Base-by-base conservation (phyloP, 1,140 invertebrate genomes). In the Drosophila sp. region DNA sequence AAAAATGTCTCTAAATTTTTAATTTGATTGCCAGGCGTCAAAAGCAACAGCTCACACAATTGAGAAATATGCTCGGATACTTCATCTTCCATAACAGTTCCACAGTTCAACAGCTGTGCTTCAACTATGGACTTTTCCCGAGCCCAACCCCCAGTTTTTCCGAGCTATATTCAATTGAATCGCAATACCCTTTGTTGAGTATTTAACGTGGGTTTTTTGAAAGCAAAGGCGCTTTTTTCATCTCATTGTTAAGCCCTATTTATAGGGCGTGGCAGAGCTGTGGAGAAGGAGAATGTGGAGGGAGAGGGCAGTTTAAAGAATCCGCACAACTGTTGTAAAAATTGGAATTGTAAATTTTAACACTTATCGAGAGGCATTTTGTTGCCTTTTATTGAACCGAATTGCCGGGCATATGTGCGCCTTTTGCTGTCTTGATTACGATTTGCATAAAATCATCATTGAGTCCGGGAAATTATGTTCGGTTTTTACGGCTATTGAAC, bases 371-470 rank as follows among this genome's bases (percentile, higher is more conserved):
- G 63, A 45, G 62, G 72, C 80, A 89, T 89, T 87, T 82, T 80
- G 74, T 87, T 76, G 66, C 38, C 45, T 87, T 86, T 86, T 86
- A 86, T 86, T 86, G 78, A 72, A 57, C 75, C 66, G 72, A 72
- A 87, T 86, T 86, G 82, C 65, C 51, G 21, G 32, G 62, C 81
- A 86, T 87, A 86, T 87, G 82, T 86, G 75, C 75, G 45, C 18
- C 16, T 48, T 61, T 29, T 61, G 78, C 75, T 72, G 65, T 78
- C 74, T 63, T 78, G 81, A 86, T 81, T 84, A 71, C 78, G 69
- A 82, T 87, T 87, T 89, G 83, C 82, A 87, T 87, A 82, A 87
- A 89, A 89, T 76, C 77, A 89, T 89, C 82, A 53, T 87, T 87
- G 45, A 34, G 61, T 46, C 59, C 50, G 46, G 71, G 53, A 80